Percentiles rank a stretch among this genome's conserved stretches.
Conservation (phyloP, 2,113 vertebrate genomes). For the Heptranchias perlo region DNA sequence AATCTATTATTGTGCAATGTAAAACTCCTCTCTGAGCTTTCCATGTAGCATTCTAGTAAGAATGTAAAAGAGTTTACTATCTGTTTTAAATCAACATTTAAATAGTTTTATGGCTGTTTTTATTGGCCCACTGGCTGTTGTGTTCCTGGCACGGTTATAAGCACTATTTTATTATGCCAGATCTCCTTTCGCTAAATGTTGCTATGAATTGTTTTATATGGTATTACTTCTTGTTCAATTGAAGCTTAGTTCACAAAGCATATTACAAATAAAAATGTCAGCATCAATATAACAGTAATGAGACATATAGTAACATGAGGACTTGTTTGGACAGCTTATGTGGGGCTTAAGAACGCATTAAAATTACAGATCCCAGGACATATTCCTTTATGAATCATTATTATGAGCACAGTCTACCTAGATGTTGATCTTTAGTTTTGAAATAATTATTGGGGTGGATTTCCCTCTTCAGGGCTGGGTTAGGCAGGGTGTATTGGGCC, state of each 20-base stretch:
- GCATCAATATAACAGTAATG: background rate
- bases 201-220: slow-evolving; percentile 6
- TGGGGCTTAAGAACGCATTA: background rate
- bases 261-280: background rate
- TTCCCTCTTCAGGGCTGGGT: background rate
- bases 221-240: background rate
- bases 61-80: background rate
- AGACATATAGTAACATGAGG: background rate
- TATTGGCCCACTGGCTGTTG: background rate
- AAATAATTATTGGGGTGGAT: background rate
- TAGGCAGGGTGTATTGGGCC: background rate
- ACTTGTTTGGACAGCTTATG: background rate
- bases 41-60: background rate
- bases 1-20: background rate
- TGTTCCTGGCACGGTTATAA: background rate
- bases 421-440: background rate
- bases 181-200: background rate
- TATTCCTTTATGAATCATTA: background rate
- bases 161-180: background rate
- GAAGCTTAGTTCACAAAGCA: background rate
- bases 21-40: background rate
- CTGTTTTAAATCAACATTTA: background rate
- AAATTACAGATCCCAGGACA: background rate
- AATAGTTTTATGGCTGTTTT: background rate
- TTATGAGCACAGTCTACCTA: background rate